phyloP scores from a whole-genome alignment of 2,888 invertebrate genomes.

The Chouioia cunea region DNA sequence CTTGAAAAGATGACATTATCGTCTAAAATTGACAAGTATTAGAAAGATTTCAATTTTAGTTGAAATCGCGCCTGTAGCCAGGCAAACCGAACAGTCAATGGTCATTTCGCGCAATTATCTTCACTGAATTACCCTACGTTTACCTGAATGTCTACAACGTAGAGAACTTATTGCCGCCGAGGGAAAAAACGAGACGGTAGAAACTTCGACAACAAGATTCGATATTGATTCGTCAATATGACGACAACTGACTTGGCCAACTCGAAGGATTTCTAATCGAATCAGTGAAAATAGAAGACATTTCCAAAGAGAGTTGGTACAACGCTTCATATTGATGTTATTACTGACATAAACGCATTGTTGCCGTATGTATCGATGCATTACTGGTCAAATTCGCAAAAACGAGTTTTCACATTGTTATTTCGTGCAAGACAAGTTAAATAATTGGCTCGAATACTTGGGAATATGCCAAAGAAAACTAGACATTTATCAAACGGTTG shows the following conservation, averaged over 20 bases:
- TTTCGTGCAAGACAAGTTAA: not conserved
- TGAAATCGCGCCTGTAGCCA: not conserved
- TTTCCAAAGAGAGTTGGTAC: slow-evolving; percentile 4
- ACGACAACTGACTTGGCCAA: slow-evolving; percentile 3
- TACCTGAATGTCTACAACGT: slow-evolving; percentile 33
- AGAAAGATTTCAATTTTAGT: not conserved
- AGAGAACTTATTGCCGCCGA: slow-evolving; percentile 20
- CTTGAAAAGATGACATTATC: slow-evolving; percentile 51
- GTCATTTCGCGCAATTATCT: not conserved
- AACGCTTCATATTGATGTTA: too few species aligned
- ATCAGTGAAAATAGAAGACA: slow-evolving; percentile 9
- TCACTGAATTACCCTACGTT: not conserved
- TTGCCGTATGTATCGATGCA: not conserved
- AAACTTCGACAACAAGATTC: slow-evolving; percentile 34
- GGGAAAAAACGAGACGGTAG: slow-evolving; percentile 31
- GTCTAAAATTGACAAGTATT: slow-evolving; percentile 49
- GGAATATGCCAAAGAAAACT: not conserved
- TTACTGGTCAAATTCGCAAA: not conserved
- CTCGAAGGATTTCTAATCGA: not conserved
- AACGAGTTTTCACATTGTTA: not conserved
- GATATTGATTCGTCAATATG: slow-evolving; percentile 34
- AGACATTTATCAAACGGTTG: slow-evolving; percentile 1
- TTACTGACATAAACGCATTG: too few species aligned
- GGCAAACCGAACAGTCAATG: not conserved
- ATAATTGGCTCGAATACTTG: not conserved